These are phyloP conservation scores for Epinotia nisella DNA, from an alignment of 2,888 invertebrate genomes.

Conservation along the genomic window DNA sequence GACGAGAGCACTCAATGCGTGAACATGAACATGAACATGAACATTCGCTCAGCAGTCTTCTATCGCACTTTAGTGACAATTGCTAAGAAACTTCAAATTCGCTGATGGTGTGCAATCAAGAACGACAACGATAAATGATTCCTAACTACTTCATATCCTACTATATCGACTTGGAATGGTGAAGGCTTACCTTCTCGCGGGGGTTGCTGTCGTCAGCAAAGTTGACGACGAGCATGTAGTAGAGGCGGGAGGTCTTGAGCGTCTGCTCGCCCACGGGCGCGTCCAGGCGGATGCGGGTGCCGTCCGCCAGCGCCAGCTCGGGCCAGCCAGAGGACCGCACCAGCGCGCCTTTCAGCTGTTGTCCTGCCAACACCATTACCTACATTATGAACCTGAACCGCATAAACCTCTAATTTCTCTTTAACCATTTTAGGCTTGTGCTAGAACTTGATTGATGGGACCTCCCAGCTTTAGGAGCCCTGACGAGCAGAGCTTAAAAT, in stretches of 20 bases:
- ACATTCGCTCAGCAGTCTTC: neutral
- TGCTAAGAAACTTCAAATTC: neutral
- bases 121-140: neutral
- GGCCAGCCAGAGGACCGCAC: slow-evolving; percentile 83
- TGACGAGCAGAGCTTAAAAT: no score
- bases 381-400: neutral
- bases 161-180: neutral
- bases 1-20: no score
- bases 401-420: neutral
- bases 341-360: slow-evolving; percentile 59
- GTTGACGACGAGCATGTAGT: slow-evolving; percentile 74
- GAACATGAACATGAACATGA: neutral
- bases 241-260: slow-evolving; percentile 72
- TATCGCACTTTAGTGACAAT: neutral
- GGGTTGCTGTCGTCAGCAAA: slow-evolving; percentile 72
- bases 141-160: neutral
- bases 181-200: slow-evolving; percentile 67
- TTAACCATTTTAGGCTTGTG: neutral
- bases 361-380: slow-evolving; percentile 56
- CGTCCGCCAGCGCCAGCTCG: slow-evolving; percentile 71
- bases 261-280: slow-evolving; percentile 74
- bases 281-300: slow-evolving; percentile 62
- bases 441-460: neutral
- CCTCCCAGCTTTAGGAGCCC: neutral
- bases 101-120: neutral